Conservation (phyloP, 2,888 invertebrate genomes). For the Liposcelis brunnea region DNA sequence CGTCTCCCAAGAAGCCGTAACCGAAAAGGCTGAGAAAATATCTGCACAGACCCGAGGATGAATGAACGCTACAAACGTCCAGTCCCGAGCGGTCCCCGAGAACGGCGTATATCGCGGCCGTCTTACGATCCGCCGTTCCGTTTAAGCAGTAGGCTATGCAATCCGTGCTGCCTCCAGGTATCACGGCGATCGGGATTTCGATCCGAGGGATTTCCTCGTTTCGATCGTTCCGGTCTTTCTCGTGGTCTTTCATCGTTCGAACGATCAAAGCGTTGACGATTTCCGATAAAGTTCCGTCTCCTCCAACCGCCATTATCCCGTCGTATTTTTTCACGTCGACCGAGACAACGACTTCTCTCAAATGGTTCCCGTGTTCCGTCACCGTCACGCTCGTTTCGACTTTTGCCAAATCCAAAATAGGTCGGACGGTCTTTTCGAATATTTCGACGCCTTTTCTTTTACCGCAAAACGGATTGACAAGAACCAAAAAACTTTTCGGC, state of each 20-base stretch:
- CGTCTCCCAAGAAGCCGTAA: constrained; percentile 75
- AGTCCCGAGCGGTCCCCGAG: constrained; percentile 55
- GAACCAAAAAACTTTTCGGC: constrained; percentile 53
- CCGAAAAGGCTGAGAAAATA: constrained; percentile 62
- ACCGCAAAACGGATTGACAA: constrained; percentile 74
- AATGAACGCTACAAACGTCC: constrained; percentile 58
- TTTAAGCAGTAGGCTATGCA: constrained; percentile 62
- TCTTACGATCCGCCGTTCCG: constrained; percentile 61
- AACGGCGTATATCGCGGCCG: constrained; percentile 66
- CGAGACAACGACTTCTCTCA: constrained; percentile 44
- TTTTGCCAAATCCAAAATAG: constrained; percentile 43
- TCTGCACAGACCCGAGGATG: constrained; percentile 37
- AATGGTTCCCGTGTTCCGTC: constrained; percentile 61
- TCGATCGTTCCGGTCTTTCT: constrained; percentile 35
- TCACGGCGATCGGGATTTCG: constrained; percentile 42
- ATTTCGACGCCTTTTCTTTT: constrained; percentile 52
- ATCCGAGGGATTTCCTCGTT: constrained; percentile 32
- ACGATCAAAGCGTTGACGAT: constrained; percentile 51
- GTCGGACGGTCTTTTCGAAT: constrained; percentile 54
- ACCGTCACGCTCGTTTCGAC: constrained; percentile 46
- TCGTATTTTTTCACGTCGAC: constrained; percentile 40
- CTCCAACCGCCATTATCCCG: constrained; percentile 66
- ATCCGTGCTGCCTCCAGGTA: constrained; percentile 61
- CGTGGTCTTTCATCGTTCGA: constrained; percentile 33
- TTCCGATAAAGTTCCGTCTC: constrained; percentile 75